A percentile compares a stretch with the other conserved stretches of the same genome.
Conservation (phyloP, 1,140 invertebrate species). For the Akabosia matsudoensis region DNA sequence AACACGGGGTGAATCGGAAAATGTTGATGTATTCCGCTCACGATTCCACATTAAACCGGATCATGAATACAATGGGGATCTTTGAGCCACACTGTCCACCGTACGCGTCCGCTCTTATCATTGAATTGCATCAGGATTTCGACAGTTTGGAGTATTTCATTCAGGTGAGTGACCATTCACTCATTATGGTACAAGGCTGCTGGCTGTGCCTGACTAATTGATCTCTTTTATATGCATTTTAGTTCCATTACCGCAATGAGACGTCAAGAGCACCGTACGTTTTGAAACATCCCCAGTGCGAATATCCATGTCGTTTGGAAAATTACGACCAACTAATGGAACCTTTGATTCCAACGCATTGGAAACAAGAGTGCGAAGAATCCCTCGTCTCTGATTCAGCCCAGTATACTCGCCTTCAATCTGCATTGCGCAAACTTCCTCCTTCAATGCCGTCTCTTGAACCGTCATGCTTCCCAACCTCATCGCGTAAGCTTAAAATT, state of each 20-base stretch:
- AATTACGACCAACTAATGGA: constrained; percentile 57
- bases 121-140: constrained; percentile 64
- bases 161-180: not conserved
- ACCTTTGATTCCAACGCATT: constrained; percentile 57
- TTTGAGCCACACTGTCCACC: constrained; percentile 70
- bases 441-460: not conserved
- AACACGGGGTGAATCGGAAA: constrained; percentile 55
- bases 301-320: constrained; percentile 58
- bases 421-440: not conserved
- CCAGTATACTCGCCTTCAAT: not conserved
- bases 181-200: not conserved
- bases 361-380: constrained; percentile 57
- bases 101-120: constrained; percentile 66
- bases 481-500: not conserved
- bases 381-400: not conserved
- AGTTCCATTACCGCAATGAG: constrained; percentile 64
- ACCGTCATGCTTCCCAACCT: not conserved
- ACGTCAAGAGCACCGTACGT: constrained; percentile 54
- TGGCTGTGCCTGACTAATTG: not conserved
- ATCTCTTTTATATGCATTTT: constrained; percentile 44
- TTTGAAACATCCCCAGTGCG: constrained; percentile 61
- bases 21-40: constrained; percentile 75
- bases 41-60: constrained; percentile 73
- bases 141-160: constrained; percentile 15
- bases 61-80: constrained; percentile 68